Evolutionary conservation across 2,113 vertebrate genomes (phyloP).

Genomic region (Clarias magur): DNA sequence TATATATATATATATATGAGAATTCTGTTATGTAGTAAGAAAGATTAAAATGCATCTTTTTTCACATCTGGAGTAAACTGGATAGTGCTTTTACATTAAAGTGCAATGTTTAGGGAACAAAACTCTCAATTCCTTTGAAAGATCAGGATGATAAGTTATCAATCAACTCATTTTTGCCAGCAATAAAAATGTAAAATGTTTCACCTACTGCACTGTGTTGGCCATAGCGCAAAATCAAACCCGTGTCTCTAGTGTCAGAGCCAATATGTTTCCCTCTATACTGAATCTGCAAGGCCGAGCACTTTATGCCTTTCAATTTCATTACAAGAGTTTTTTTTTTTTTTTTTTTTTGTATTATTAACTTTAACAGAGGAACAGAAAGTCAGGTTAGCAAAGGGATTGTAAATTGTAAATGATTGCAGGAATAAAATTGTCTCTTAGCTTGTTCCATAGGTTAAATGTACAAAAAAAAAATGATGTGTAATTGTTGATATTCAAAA

Average conservation of each 20-base stretch:
- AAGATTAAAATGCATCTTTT: no score
- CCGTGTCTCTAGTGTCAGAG: neutral
- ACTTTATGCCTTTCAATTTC: neutral
- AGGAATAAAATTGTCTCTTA: neutral
- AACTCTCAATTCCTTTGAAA: no score
- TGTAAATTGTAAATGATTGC: neutral
- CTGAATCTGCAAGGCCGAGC: neutral
- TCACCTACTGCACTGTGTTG: no score
- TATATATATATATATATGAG: no score
- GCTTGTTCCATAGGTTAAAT: neutral
- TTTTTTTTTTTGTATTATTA: neutral
- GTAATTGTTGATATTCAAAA: neutral
- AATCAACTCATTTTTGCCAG: no score
- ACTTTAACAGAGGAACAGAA: neutral
- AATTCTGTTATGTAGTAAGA: no score
- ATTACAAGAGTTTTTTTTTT: neutral
- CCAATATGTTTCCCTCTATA: neutral
- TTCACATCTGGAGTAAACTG: no score
- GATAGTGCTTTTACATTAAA: no score
- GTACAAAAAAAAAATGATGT: neutral
- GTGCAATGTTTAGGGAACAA: no score
- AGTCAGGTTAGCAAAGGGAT: neutral
- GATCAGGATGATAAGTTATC: no score
- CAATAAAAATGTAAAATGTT: no score
- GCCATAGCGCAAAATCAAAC: no score